Conservation (phyloP, 1,140 invertebrate genomes). For the Battus philenor region DNA sequence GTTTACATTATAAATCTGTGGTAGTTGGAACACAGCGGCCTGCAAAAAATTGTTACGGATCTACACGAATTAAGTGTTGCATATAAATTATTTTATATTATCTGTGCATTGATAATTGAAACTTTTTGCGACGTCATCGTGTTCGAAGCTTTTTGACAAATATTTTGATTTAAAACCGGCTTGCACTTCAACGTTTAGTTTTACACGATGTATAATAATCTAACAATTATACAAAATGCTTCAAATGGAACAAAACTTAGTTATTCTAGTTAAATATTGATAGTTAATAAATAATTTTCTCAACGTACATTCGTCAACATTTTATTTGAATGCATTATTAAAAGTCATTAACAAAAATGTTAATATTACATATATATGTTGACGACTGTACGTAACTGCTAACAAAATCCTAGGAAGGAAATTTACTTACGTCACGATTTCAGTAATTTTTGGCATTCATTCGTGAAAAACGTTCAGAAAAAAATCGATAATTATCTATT, state of each 20-base stretch:
- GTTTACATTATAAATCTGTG: too few species aligned
- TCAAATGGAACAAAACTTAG: slow-evolving; percentile 65
- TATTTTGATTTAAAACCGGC: slow-evolving; percentile 30
- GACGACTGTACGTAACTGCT: slow-evolving; percentile 22
- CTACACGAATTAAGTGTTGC: too few species aligned
- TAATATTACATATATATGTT: slow-evolving; percentile 14
- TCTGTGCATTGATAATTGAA: too few species aligned
- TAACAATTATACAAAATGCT: slow-evolving; percentile 73
- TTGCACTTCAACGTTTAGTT: slow-evolving; percentile 57
- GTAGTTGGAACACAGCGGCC: too few species aligned
- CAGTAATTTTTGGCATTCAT: slow-evolving; percentile 40
- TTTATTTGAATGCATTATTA: too few species aligned
- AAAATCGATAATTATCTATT: not conserved
- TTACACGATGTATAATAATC: slow-evolving; percentile 62
- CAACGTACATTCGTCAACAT: slow-evolving; percentile 22
- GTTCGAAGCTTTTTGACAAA: slow-evolving; percentile 37
- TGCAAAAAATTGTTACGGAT: too few species aligned
- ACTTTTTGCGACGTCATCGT: too few species aligned
- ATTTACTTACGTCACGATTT: slow-evolving; percentile 18
- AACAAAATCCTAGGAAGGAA: slow-evolving; percentile 63
- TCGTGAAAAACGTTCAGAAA: not conserved
- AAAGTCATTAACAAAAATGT: slow-evolving; percentile 11
- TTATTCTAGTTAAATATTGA: slow-evolving; percentile 49
- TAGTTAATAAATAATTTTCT: slow-evolving; percentile 61
- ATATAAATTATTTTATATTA: too few species aligned